Percentiles rank a stretch among this genome's conserved stretches.
These are phyloP conservation scores for Typhlomys cinereus DNA, from an alignment of 2,113 vertebrate genomes.

Conservation along the genomic window DNA sequence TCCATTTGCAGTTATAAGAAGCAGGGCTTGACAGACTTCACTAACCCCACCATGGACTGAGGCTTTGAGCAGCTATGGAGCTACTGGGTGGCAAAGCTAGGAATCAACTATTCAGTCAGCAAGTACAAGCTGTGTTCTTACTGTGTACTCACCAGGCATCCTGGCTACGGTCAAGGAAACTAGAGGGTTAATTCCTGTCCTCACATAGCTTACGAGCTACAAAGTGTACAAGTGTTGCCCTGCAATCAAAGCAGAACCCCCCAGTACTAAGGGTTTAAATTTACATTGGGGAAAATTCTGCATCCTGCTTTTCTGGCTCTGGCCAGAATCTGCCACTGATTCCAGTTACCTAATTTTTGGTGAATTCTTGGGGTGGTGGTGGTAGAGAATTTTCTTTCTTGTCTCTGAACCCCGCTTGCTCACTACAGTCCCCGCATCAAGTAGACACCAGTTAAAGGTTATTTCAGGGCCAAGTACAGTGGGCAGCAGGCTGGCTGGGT, in stretches of 20 bases:
- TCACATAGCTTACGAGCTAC: background rate
- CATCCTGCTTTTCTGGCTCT: background rate
- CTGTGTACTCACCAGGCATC: background rate
- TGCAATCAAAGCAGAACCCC: background rate
- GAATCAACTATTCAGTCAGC: background rate
- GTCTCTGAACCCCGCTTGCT: background rate
- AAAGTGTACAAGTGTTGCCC: background rate
- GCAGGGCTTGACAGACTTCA: background rate
- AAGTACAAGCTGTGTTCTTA: background rate
- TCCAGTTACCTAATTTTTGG: background rate
- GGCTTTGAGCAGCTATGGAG: background rate
- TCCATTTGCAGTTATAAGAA: background rate
- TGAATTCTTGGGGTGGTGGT: background rate
- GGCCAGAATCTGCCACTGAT: background rate
- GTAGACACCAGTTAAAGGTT: background rate
- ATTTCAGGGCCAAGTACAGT: background rate
- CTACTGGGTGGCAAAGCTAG: background rate
- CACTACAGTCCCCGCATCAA: background rate
- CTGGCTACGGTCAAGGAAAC: background rate
- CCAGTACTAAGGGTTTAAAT: background rate
- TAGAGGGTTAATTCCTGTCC: background rate
- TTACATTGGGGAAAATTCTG: background rate
- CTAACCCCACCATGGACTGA: background rate
- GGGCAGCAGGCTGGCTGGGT: background rate
- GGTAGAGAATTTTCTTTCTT: too few relatives aligned